Base-by-base conservation (phyloP, 2,113 vertebrate genomes). In the Mus spicilegus region DNA sequence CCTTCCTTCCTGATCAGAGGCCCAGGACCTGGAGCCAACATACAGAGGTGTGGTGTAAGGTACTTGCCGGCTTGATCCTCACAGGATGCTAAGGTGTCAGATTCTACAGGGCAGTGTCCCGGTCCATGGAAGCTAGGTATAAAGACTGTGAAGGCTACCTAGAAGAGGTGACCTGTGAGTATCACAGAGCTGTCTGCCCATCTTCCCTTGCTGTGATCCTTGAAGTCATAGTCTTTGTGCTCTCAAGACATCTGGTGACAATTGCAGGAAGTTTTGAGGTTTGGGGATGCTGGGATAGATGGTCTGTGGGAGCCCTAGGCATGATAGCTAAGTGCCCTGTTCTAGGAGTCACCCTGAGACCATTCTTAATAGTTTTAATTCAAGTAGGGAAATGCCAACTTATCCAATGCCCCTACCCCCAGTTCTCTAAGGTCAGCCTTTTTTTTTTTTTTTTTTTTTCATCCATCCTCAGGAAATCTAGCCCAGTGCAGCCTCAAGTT, bases 281-380 rank as follows among this genome's bases (percentile, higher is more conserved):
- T 63, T 70, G 42, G n/a, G 2, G 1, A 22, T 73, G 22, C 63
- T 51, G 76, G 24, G 24, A 39, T 42, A 42, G 42, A 42, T 81
- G 22, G 28, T 28, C 76, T 33, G 5, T 39, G 82, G 12, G 69
- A 69, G 36, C 69, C 69, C 65, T 3, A 7, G n/a, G 8, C 76
- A 22, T 81, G 30, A 30, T 22, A 61, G 39, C 28, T 20, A 77
- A 76, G 20, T 78, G n/a, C 16, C 82, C 19, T 42, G 22, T 61
- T 65, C 69, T 84, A 30, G 39, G 46, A 58, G 20, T 30, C 22
- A 63, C 8, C 14, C 14, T 51, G 17, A 81, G 54, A 42, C 75
- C 56, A 39, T 10, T 89, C 63, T 82, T 81, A 73, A 26, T 42
- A 10, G 39, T 39, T 95, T 98, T 97, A 94, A 97, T 96, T 98